Conservation (phyloP, 2,113 vertebrate genomes). For the Cavia aperea region DNA sequence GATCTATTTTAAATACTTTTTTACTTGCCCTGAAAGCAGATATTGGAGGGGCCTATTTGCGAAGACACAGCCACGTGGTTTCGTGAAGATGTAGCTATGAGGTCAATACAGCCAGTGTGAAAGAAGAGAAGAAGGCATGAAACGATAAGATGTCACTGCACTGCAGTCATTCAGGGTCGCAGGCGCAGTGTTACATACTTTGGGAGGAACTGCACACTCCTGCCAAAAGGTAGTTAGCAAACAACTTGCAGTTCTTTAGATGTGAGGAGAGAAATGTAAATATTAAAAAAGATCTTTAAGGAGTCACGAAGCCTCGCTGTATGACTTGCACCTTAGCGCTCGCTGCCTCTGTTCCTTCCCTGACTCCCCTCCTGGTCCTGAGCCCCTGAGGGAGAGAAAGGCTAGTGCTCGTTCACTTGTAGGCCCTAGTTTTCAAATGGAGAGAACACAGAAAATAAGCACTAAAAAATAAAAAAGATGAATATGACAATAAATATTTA, state of each 20-base stretch:
- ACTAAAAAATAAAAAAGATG: neutral
- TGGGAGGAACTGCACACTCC: neutral
- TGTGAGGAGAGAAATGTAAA: neutral
- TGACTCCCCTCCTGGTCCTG: neutral
- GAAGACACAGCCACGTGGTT: neutral
- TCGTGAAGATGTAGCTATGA: neutral
- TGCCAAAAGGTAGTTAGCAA: neutral
- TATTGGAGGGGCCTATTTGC: neutral
- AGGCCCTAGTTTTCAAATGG: neutral
- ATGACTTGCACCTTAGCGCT: neutral
- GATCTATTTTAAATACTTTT: neutral
- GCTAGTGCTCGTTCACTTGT: accelerated
- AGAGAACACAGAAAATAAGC: neutral
- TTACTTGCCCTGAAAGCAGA: neutral
- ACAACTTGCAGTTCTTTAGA: neutral
- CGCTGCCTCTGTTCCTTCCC: neutral
- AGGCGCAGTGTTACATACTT: too few species aligned
- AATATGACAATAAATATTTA: accelerated
- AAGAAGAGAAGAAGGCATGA: neutral
- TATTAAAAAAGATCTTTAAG: neutral
- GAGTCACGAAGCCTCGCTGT: neutral
- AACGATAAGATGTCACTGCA: neutral
- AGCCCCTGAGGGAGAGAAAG: neutral
- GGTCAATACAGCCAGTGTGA: neutral
- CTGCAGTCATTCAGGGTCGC: neutral